A percentile compares a stretch with the other conserved stretches of the same genome.
Conservation (phyloP, 2,113 vertebrate genomes). For the Prionailurus viverrinus region DNA sequence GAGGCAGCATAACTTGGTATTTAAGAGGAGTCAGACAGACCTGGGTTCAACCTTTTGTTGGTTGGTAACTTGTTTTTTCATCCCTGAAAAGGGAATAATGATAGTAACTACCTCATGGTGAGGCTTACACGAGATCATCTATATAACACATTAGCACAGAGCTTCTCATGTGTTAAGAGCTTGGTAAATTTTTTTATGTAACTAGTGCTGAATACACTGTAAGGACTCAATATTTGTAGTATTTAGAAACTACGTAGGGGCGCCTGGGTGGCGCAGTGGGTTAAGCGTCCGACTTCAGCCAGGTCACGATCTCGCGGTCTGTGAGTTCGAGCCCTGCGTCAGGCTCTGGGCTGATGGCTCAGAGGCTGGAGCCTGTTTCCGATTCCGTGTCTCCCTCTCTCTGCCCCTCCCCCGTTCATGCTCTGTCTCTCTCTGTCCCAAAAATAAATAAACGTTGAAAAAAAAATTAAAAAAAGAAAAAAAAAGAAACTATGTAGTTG, state of each 20-base stretch:
- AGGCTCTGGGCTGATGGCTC: too few relatives aligned
- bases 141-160: background rate
- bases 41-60: background rate
- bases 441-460: too few relatives aligned
- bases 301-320: too few relatives aligned
- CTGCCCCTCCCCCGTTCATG: too few relatives aligned
- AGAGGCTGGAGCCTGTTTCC: too few relatives aligned
- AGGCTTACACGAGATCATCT: background rate
- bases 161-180: background rate
- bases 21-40: background rate
- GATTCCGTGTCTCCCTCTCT: too few relatives aligned
- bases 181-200: background rate
- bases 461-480: too few relatives aligned
- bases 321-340: too few relatives aligned
- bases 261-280: too few relatives aligned
- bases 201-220: background rate
- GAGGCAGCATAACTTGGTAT: background rate
- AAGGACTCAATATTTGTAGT: conserved; percentile 7
- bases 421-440: too few relatives aligned
- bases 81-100: conserved; percentile 17
- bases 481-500: background rate
- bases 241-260: background rate
- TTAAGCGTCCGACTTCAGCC: too few relatives aligned
- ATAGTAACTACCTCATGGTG: background rate
- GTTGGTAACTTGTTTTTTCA: background rate